Evolutionary conservation across 1,140 invertebrate genomes (phyloP).

Genomic region (Ceratina japonica): DNA sequence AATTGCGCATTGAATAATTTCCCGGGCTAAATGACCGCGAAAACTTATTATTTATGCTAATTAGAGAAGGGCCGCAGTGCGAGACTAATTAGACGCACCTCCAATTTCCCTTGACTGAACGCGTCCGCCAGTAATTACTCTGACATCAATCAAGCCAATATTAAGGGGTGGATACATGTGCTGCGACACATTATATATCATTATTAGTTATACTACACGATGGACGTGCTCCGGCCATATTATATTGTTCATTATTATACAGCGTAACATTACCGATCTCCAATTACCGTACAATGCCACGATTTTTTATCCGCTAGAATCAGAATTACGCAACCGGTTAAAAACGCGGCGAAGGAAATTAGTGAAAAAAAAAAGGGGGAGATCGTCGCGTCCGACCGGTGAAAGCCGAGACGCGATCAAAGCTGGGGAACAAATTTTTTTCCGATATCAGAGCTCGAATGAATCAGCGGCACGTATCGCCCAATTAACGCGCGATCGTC

Average conservation of each 20-base stretch:
- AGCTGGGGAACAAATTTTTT: not conserved
- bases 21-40: not conserved
- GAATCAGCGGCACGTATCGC: not conserved
- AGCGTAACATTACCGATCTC: not conserved
- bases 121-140: constrained; percentile 42
- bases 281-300: not conserved
- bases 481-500: constrained; percentile 32
- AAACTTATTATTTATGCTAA: constrained; percentile 39
- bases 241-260: not conserved
- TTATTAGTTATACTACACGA: not conserved
- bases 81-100: constrained; percentile 35
- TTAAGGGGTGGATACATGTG: constrained; percentile 30
- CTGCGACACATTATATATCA: constrained; percentile 29
- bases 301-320: not conserved
- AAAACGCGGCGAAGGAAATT: not conserved
- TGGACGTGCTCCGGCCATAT: not conserved
- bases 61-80: not conserved
- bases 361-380: not conserved
- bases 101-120: constrained; percentile 43
- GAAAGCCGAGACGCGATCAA: not conserved
- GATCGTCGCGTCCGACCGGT: not conserved
- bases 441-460: not conserved
- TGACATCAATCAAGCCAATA: constrained; percentile 46
- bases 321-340: not conserved
- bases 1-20: not conserved